Percentiles rank a stretch among this genome's conserved stretches.
Evolutionary conservation across 2,113 vertebrate species (phyloP).

Genomic region (Oryzias melastigma): DNA sequence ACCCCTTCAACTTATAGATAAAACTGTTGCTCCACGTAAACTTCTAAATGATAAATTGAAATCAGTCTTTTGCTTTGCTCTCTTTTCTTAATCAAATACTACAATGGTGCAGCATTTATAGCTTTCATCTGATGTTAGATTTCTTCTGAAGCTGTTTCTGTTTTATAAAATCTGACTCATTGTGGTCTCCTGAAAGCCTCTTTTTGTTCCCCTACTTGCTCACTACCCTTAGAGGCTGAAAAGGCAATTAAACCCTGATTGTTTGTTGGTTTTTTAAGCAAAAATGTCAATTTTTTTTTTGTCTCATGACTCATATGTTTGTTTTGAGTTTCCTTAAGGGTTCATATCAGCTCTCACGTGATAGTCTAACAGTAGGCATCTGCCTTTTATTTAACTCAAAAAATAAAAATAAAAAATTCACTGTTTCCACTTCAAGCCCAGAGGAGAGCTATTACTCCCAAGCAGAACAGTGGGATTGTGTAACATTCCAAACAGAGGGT

Average conservation of each 20-base stretch:
- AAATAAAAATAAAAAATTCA: slow-evolving; percentile 14
- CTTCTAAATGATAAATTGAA: no score
- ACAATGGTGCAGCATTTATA: not conserved
- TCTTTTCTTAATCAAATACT: not conserved
- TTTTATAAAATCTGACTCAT: slow-evolving; percentile 40
- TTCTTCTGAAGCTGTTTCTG: no score
- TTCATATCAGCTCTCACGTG: slow-evolving; percentile 1
- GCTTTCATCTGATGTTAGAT: no score
- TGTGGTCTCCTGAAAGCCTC: slow-evolving; percentile 58
- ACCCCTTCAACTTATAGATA: no score
- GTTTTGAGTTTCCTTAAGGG: slow-evolving; percentile 16
- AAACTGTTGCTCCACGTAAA: no score
- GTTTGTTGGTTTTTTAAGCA: slow-evolving; percentile 5
- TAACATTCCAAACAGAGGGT: slow-evolving; percentile 16
- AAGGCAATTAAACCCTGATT: slow-evolving; percentile 33
- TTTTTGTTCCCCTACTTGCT: slow-evolving; percentile 37
- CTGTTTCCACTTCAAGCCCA: slow-evolving; percentile 19
- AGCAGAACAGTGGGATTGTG: slow-evolving; percentile 8
- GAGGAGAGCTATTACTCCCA: slow-evolving; percentile 3
- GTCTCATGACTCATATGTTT: slow-evolving; percentile 20
- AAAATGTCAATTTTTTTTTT: slow-evolving; percentile 2
- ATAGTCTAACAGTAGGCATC: slow-evolving; percentile 25
- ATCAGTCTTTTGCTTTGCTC: slow-evolving; percentile 1
- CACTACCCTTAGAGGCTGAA: slow-evolving; percentile 7
- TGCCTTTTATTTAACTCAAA: slow-evolving; percentile 38